These are phyloP conservation scores for Tachina grossa DNA, from an alignment of 2,888 invertebrate genomes.

Conservation along the genomic window DNA sequence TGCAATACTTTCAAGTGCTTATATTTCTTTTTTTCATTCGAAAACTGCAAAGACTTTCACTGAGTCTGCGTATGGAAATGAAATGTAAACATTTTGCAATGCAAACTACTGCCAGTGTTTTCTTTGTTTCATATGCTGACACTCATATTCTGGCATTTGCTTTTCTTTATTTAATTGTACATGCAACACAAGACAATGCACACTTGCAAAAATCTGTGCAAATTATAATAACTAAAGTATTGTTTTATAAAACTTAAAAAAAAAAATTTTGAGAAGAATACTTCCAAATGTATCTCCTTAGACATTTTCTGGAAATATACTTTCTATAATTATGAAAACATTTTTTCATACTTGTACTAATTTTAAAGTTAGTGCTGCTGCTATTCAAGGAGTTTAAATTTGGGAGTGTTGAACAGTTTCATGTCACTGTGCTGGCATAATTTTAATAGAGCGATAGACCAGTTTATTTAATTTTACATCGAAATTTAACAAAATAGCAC, in stretches of 20 bases:
- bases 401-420: neutral
- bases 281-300: neutral
- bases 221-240: neutral
- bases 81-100: neutral
- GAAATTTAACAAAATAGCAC: no score
- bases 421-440: neutral
- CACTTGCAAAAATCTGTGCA: conserved; percentile 7
- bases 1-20: conserved; percentile 20
- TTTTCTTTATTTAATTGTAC: conserved; percentile 9
- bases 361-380: neutral
- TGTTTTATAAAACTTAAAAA: neutral
- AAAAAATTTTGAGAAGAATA: neutral
- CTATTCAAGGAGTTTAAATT: no score
- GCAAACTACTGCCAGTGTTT: conserved; percentile 13
- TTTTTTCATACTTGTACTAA: neutral
- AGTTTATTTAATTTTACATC: no score
- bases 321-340: neutral
- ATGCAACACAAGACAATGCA: neutral
- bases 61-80: neutral
- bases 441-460: no score
- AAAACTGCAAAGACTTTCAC: neutral
- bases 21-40: neutral
- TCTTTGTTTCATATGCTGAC: neutral
- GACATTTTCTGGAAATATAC: neutral
- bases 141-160: neutral